Conservation (phyloP, 2,113 vertebrate genomes). For the Entelurus aequoreus region DNA sequence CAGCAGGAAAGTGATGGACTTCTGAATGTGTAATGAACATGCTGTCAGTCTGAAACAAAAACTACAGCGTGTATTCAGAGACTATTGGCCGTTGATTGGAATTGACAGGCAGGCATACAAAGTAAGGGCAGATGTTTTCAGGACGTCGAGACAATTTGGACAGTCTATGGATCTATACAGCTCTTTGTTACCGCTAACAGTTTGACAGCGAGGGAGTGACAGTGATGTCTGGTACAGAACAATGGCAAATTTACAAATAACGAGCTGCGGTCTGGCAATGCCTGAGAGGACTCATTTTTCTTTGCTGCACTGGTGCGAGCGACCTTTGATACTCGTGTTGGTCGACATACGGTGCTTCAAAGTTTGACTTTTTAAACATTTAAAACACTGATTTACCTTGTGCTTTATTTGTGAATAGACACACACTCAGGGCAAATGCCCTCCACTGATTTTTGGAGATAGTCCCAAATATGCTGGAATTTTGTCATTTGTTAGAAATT, state of each 20-base stretch:
- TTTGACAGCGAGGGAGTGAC: conserved; percentile 16
- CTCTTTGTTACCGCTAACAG: conserved; percentile 29
- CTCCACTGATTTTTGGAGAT: neutral
- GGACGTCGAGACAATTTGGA: neutral
- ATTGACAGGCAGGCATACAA: conserved; percentile 42
- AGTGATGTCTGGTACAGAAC: conserved; percentile 15
- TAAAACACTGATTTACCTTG: neutral
- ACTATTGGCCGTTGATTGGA: conserved; percentile 36
- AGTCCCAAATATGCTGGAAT: neutral
- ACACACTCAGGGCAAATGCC: neutral
- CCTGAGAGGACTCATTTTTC: neutral
- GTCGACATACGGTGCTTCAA: neutral
- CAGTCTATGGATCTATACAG: conserved; percentile 20
- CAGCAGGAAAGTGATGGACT: conserved; percentile 54
- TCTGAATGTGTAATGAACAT: conserved; percentile 56
- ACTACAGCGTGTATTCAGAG: conserved; percentile 22
- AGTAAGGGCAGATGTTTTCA: conserved; percentile 17
- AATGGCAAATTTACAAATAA: conserved; percentile 28
- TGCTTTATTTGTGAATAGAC: neutral
- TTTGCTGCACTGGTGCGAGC: neutral
- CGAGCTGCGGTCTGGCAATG: neutral
- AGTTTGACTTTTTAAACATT: neutral
- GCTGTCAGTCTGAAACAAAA: conserved; percentile 57
- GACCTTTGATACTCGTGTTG: neutral
- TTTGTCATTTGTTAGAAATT: too few species aligned